phyloP scores from a whole-genome alignment of 2,113 vertebrate genomes.

The Melanostigma gelatinosum region DNA sequence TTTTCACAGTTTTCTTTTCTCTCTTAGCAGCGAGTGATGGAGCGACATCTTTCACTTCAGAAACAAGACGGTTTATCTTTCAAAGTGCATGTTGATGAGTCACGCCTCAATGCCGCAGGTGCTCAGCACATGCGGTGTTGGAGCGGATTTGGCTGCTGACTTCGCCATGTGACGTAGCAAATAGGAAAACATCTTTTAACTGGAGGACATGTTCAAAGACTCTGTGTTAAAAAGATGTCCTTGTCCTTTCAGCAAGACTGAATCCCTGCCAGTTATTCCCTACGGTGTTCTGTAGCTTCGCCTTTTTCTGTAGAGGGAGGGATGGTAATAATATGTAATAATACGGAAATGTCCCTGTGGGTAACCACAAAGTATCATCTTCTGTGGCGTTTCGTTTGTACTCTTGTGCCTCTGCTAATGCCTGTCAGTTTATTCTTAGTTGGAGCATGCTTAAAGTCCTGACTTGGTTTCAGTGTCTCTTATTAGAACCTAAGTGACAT shows the following conservation, averaged over 20 bases:
- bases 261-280: constrained; percentile 6
- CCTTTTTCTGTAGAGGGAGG: constrained; percentile 1
- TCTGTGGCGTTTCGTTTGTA: constrained; percentile 11
- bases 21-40: not conserved
- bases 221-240: not conserved
- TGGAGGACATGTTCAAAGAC: not conserved
- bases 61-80: not conserved
- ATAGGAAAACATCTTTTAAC: not conserved
- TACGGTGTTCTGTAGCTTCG: constrained; percentile 3
- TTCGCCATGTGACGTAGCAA: not conserved
- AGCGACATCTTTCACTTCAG: not conserved
- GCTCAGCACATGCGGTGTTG: not conserved
- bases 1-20: constrained; percentile 11
- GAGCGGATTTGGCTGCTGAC: constrained; percentile 1
- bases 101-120: not conserved
- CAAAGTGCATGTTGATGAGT: not conserved
- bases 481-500: not conserved
- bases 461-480: constrained; percentile 1
- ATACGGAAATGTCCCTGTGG: not conserved
- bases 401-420: not conserved
- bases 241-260: constrained; percentile 36
- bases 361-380: constrained; percentile 3
- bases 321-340: not conserved
- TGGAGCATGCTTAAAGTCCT: not conserved
- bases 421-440: not conserved